Conservation (phyloP, 2,888 invertebrate genomes). For the Leucophenga montana region DNA sequence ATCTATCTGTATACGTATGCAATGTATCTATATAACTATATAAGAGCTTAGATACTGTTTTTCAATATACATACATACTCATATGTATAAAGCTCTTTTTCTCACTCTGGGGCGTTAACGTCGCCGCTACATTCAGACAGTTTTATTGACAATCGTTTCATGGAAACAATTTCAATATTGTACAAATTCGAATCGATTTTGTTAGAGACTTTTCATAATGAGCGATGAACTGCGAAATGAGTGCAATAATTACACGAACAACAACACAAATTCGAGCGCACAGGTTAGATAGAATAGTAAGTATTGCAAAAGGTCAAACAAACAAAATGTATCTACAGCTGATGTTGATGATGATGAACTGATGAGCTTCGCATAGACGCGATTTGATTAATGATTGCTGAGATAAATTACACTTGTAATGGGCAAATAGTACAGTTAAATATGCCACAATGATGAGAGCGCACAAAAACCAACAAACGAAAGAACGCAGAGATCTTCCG, state of each 20-base stretch:
- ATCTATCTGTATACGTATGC: neutral
- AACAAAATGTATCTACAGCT: no score
- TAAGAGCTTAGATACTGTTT: neutral
- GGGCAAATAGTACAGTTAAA: conserved; percentile 33
- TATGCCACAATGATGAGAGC: conserved; percentile 11
- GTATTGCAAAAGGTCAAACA: no score
- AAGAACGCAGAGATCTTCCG: conserved; percentile 43
- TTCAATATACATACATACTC: neutral
- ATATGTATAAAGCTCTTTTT: no score
- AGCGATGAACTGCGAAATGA: no score
- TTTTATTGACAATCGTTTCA: conserved; percentile 7
- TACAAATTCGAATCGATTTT: no score
- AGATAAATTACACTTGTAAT: conserved; percentile 67
- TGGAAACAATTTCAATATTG: neutral
- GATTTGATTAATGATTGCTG: conserved; percentile 61
- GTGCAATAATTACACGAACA: no score
- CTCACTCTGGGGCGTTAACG: conserved; percentile 5
- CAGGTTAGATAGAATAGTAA: no score
- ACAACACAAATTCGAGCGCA: no score
- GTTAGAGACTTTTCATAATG: no score
- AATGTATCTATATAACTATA: conserved; percentile 31
- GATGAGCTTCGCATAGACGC: no score
- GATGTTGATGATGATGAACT: no score
- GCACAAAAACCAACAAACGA: conserved; percentile 27
- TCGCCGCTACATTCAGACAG: neutral